phyloP scores from a whole-genome alignment of 2,888 invertebrate species.

The Hyles lineata region DNA sequence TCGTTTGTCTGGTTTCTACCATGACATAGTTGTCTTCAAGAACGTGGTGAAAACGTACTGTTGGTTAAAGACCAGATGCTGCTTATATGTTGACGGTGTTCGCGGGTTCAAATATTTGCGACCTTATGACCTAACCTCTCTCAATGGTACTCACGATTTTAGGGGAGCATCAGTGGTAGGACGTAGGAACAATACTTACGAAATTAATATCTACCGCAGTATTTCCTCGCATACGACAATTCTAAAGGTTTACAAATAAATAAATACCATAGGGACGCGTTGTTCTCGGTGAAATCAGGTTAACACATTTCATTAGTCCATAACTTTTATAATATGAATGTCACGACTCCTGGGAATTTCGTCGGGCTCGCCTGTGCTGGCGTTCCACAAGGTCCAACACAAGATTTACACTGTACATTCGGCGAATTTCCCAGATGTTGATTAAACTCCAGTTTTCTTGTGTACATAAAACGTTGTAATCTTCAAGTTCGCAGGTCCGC shows the following conservation, averaged over 20 bases:
- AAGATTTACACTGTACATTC: slow-evolving; percentile 27
- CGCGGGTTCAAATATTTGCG: too few relatives aligned
- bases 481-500: slow-evolving; percentile 7
- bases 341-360: slow-evolving; percentile 44
- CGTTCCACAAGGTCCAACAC: slow-evolving; percentile 23
- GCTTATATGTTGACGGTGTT: too few relatives aligned
- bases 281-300: slow-evolving; percentile 53
- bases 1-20: too few relatives aligned
- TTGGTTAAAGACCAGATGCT: too few relatives aligned
- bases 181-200: too few relatives aligned
- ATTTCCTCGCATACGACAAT: background rate
- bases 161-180: too few relatives aligned
- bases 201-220: too few relatives aligned
- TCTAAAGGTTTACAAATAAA: background rate
- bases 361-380: slow-evolving; percentile 1
- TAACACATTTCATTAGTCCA: slow-evolving; percentile 54
- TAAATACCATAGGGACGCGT: slow-evolving; percentile 35
- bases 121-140: too few relatives aligned
- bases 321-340: slow-evolving; percentile 61
- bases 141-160: too few relatives aligned
- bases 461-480: slow-evolving; percentile 29
- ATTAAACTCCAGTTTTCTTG: slow-evolving; percentile 34
- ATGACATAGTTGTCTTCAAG: too few relatives aligned
- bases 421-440: slow-evolving; percentile 32
- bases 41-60: too few relatives aligned